Evolutionary conservation across 2,888 invertebrate species (phyloP).

Genomic region (Halictus quadricinctus): DNA sequence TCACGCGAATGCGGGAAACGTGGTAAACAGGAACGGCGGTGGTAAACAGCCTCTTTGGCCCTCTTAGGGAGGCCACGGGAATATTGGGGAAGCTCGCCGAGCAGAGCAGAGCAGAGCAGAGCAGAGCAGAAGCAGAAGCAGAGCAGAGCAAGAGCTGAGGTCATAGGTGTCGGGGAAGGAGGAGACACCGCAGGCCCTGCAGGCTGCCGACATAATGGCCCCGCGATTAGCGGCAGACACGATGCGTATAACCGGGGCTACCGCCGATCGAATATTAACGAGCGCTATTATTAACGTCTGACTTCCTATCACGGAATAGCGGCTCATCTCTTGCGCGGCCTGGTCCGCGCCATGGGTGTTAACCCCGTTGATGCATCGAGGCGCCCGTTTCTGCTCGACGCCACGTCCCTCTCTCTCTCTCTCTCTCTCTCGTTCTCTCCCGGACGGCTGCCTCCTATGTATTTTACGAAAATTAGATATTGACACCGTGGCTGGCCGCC

Average conservation of each 20-base stretch:
- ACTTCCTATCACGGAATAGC: constrained; percentile 55
- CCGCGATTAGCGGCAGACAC: constrained; percentile 68
- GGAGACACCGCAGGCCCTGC: constrained; percentile 50
- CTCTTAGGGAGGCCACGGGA: constrained; percentile 31
- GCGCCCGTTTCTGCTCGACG: background rate
- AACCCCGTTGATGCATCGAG: constrained; percentile 31
- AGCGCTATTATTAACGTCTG: constrained; percentile 71
- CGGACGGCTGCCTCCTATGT: background rate
- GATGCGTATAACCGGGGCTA: constrained; percentile 67
- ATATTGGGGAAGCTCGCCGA: constrained; percentile 1
- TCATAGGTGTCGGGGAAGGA: constrained; percentile 18
- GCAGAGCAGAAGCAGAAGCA: background rate
- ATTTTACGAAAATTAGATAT: constrained; percentile 45
- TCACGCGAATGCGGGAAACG: constrained; percentile 26
- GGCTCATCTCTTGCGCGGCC: constrained; percentile 16
- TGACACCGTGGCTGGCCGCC: background rate
- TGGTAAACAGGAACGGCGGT: constrained; percentile 34
- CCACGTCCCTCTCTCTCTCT: background rate
- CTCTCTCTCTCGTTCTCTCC: background rate
- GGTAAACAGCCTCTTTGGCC: constrained; percentile 45
- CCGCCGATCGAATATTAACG: constrained; percentile 74
- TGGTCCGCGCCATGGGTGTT: constrained; percentile 29
- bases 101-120: background rate
- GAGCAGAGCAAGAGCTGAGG: background rate
- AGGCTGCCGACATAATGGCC: constrained; percentile 64